Evolutionary conservation across 2,888 invertebrate species (phyloP).

Genomic region (Xestia sexstrigata): DNA sequence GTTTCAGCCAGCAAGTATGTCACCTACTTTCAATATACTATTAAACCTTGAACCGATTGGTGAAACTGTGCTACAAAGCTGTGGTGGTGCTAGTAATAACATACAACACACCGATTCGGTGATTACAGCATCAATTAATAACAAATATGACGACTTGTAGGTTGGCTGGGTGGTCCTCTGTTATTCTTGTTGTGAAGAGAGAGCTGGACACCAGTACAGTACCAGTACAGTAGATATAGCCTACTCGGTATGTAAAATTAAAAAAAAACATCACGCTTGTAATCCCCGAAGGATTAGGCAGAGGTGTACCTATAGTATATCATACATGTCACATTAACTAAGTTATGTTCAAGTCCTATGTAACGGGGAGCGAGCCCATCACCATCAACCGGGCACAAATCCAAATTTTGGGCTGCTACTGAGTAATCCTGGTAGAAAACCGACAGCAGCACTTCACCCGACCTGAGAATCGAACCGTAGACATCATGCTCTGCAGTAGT

Average conservation of each 20-base stretch:
- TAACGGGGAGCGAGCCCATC: neutral
- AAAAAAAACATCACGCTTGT: neutral
- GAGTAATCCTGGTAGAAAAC: neutral
- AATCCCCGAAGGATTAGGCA: neutral
- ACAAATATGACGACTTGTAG: neutral
- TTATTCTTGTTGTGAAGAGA: neutral
- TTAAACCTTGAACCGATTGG: neutral
- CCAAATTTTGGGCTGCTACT: neutral
- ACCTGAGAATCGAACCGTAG: neutral
- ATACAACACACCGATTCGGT: neutral
- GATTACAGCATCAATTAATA: neutral
- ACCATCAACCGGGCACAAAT: neutral
- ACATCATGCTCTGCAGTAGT: neutral
- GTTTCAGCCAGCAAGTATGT: slow-evolving; percentile 92
- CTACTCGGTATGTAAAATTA: neutral
- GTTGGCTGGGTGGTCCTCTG: neutral
- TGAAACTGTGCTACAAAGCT: neutral
- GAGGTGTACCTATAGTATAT: neutral
- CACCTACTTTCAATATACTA: neutral
- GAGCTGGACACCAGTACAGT: neutral
- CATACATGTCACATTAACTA: neutral
- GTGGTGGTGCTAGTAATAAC: neutral
- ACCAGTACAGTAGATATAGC: neutral
- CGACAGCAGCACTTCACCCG: neutral
- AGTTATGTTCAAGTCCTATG: neutral